These are phyloP conservation scores for Gallinago solitaria DNA, from an alignment of 2,797 vertebrate genomes.

Conservation along the genomic window DNA sequence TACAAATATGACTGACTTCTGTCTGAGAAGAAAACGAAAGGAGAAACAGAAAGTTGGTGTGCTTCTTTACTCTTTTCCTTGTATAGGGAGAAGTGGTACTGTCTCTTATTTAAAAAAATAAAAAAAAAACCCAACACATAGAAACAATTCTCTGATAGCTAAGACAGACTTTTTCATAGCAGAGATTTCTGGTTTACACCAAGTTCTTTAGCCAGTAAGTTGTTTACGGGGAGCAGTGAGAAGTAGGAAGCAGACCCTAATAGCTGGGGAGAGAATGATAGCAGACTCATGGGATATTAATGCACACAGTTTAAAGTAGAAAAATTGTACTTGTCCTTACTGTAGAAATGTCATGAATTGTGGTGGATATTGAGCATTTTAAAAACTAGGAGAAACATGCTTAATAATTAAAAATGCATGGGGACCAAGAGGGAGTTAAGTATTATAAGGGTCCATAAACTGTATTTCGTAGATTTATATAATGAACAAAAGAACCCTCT, in stretches of 20 bases:
- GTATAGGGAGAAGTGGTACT: background rate
- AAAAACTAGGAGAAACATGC: background rate
- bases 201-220: background rate
- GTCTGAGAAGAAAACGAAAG: background rate
- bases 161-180: background rate
- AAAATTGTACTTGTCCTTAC: background rate
- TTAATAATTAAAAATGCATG: background rate
- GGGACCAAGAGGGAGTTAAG: background rate
- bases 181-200: background rate
- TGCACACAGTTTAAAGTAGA: background rate
- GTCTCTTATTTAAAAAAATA: background rate
- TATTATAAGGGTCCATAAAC: background rate
- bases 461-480: background rate
- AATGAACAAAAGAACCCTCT: background rate
- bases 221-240: background rate
- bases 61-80: background rate
- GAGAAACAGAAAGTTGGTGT: background rate
- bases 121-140: background rate
- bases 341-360: background rate
- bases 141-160: background rate
- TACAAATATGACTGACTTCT: background rate
- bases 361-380: background rate
- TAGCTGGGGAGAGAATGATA: background rate
- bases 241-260: background rate
- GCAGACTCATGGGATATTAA: background rate